These are phyloP conservation scores for Zoanthus solanderi DNA, from an alignment of 92 coral and sea anemone genomes.

Conservation along the genomic window DNA sequence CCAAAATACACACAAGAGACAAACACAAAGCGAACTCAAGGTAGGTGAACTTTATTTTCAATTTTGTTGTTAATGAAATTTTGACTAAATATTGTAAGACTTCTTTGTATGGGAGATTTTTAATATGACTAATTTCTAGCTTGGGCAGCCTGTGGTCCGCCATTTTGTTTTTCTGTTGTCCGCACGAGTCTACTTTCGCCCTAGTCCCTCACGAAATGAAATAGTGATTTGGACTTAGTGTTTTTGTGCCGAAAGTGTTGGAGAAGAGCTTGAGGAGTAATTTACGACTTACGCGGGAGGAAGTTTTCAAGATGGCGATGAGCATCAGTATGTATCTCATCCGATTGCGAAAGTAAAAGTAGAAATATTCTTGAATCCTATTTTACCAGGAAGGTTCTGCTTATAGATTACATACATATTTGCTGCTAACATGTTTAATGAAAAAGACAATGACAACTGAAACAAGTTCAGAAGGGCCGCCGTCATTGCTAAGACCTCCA, in stretches of 20 bases:
- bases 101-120: no score
- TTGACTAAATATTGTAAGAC: no score
- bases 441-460: slow-evolving; percentile 46
- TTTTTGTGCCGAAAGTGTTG: not conserved
- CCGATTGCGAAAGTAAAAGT: slow-evolving; percentile 9
- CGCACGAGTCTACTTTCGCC: no score
- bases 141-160: no score
- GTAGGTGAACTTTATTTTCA: no score
- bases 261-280: slow-evolving; percentile 17
- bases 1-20: no score
- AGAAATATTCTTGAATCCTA: not conserved
- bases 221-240: no score
- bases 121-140: no score
- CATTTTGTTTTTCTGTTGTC: no score
- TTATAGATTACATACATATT: not conserved
- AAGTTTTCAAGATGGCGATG: slow-evolving; percentile 40
- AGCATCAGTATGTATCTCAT: not conserved
- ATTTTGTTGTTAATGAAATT: no score
- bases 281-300: slow-evolving; percentile 21
- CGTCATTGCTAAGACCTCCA: slow-evolving; percentile 35
- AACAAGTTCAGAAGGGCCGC: slow-evolving; percentile 31
- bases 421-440: slow-evolving; percentile 5
- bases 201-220: no score
- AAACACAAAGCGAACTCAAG: no score
- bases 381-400: not conserved